A percentile compares a stretch with the other conserved stretches of the same genome.
These are phyloP conservation scores for Fulmarus glacialis DNA, from an alignment of 2,113 vertebrate genomes.

Conservation along the genomic window DNA sequence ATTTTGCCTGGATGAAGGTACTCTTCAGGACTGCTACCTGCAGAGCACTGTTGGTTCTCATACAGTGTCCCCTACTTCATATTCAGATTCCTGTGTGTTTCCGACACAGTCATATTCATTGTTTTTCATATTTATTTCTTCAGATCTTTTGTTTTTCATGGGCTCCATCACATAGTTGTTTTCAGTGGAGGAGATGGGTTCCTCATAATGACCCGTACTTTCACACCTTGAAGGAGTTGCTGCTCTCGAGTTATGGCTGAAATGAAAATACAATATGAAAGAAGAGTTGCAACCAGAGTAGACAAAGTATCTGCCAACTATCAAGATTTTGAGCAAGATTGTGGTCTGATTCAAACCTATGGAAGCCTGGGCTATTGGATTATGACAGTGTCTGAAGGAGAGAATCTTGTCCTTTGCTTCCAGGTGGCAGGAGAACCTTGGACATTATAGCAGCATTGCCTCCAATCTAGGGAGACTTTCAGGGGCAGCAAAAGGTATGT, in stretches of 20 bases:
- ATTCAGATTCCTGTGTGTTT: neutral
- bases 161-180: neutral
- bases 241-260: neutral
- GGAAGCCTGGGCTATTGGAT: neutral
- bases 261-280: neutral
- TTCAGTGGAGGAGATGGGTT: neutral
- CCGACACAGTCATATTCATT: neutral
- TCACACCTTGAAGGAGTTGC: neutral
- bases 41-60: neutral
- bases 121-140: neutral
- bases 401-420: neutral
- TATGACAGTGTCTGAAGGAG: neutral
- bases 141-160: neutral
- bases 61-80: neutral
- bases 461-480: neutral
- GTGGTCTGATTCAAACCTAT: neutral
- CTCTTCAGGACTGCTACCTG: neutral
- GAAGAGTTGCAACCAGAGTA: neutral
- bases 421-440: neutral
- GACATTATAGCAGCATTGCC: neutral
- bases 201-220: neutral
- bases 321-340: neutral
- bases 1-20: neutral
- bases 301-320: neutral
- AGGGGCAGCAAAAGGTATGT: neutral